Base-by-base conservation (phyloP, 2,888 invertebrate species). In the Parnassius glacialis region DNA sequence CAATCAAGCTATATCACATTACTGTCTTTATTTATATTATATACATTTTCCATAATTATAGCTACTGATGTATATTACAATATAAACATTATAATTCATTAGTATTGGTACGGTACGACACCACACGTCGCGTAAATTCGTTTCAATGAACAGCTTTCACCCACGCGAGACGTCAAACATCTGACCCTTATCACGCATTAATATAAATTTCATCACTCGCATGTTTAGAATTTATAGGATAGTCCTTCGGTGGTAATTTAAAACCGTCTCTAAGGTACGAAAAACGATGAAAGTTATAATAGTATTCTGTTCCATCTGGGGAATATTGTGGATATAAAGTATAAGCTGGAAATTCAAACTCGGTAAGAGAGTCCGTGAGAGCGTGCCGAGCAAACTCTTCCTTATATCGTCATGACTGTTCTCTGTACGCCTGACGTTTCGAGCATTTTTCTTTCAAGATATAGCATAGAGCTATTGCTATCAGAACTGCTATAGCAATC, bases 381-480 rank as follows among this genome's bases (percentile, higher is more conserved):
- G 89, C 91, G 67, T 87, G 84, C 67, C 80, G 83, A 54, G 90
- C 86, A 79, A 91, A 91, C 87, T 92, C 90, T 83, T 91, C 83
- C 70, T 92, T 89, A 65, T 90, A 91, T 80, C 89, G 90, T 94
- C 93, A 95, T 93, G 95, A 95, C 64, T 94, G 94, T 71, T 95
- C 94, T 72, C 94, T 93, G 77, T 93, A 95, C 68, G 95, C 95
- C 66, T 95, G 92, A 65, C 95, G 91, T 75, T 95, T 95, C 74
- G 94, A 93, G 83, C 96, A 96, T 80, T 96, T 96, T 86, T 96
- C 96, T 63, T 94, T 93, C 68, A 95, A 93, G 69, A 96, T 95
- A 84, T 96, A 96, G 89, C 96, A 96, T 12, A 96, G 90, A 0
- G 96, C 96, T 74, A 96, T 95, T 34, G 95, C 95, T 80, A 96